phyloP scores from a whole-genome alignment of 2,113 vertebrate species.

The Bungarus multicinctus region DNA sequence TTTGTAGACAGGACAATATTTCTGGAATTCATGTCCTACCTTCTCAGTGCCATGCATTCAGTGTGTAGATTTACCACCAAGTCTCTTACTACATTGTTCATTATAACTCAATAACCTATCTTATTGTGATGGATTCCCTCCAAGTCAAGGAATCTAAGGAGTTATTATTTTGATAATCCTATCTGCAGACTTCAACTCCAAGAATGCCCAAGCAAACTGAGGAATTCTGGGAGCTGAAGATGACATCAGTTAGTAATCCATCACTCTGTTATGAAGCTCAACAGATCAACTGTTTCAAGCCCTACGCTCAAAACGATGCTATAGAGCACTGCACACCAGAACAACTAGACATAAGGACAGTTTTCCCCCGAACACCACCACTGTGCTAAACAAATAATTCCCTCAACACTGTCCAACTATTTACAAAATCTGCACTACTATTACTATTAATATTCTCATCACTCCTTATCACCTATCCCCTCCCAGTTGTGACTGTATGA shows the following conservation, averaged over 20 bases:
- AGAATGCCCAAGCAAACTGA: not conserved
- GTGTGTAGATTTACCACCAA: not conserved
- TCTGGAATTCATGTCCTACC: not conserved
- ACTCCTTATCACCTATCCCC: too few species aligned
- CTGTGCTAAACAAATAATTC: too few species aligned
- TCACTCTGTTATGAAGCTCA: not conserved
- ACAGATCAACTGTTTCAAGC: not conserved
- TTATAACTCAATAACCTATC: not conserved
- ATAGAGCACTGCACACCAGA: too few species aligned
- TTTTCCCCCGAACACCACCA: too few species aligned
- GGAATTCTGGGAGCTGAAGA: not conserved
- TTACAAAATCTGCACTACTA: too few species aligned
- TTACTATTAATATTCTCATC: too few species aligned
- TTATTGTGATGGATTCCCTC: not conserved
- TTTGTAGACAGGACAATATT: not conserved
- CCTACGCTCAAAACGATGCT: too few species aligned
- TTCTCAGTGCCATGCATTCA: not conserved
- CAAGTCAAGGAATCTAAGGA: not conserved
- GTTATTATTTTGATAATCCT: not conserved
- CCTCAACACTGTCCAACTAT: too few species aligned
- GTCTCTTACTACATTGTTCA: not conserved
- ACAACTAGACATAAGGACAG: too few species aligned
- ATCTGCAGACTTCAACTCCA: not conserved
- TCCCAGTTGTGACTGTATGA: too few species aligned
- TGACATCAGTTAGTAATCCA: not conserved